These are phyloP conservation scores for Papilio polyxenes DNA, from an alignment of 1,140 invertebrate genomes.

Conservation along the genomic window DNA sequence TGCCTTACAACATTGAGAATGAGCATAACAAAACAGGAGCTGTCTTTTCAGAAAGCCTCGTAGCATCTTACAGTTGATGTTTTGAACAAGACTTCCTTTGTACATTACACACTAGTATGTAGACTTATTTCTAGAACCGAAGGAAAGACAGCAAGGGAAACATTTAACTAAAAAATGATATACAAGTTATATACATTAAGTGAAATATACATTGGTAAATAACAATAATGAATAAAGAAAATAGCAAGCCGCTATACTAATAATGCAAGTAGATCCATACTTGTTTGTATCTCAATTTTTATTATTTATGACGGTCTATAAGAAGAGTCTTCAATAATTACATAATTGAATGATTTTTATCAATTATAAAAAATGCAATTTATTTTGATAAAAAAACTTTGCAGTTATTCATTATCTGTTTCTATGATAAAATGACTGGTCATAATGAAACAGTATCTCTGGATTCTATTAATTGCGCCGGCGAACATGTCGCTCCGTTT, in stretches of 20 bases:
- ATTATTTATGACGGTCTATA: too few relatives aligned
- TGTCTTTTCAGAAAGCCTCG: constrained; percentile 20
- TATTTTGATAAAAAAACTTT: constrained; percentile 18
- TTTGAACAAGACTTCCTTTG: constrained; percentile 2
- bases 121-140: background rate
- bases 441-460: constrained; percentile 30
- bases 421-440: constrained; percentile 23
- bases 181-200: background rate
- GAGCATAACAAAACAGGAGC: constrained; percentile 31
- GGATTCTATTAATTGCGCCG: constrained; percentile 36
- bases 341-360: background rate
- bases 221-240: background rate
- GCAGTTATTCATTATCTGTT: background rate
- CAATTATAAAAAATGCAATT: background rate
- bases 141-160: background rate
- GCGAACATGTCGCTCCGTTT: constrained; percentile 34
- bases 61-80: background rate
- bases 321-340: background rate
- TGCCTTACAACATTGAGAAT: constrained; percentile 20
- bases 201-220: background rate
- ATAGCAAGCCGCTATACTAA: background rate
- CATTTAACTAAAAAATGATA: background rate
- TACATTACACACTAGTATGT: background rate
- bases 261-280: too few relatives aligned
- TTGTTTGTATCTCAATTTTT: too few relatives aligned